phyloP scores from a whole-genome alignment of 2,888 invertebrate genomes.

The Chouioia cunea region DNA sequence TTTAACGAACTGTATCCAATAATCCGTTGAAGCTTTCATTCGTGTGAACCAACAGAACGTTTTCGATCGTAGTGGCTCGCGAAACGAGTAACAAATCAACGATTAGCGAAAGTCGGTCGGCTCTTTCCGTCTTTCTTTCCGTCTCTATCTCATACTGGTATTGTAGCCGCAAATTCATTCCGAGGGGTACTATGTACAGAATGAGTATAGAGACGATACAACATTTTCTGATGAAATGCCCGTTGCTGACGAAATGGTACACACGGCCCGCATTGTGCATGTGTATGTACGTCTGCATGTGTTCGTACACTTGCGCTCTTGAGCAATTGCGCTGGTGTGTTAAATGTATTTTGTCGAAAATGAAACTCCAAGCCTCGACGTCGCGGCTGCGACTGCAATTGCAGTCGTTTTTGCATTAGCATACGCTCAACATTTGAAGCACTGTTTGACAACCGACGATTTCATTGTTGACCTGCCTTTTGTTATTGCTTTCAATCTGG shows the following conservation, averaged over 20 bases:
- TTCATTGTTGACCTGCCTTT: too few relatives aligned
- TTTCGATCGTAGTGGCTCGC: too few relatives aligned
- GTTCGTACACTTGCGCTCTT: constrained; percentile 1
- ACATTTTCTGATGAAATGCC: constrained; percentile 30
- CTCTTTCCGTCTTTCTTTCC: too few relatives aligned
- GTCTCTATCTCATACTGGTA: too few relatives aligned
- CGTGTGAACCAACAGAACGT: neutral
- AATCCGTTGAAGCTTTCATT: too few relatives aligned
- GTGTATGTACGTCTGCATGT: neutral
- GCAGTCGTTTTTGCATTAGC: neutral
- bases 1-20: too few relatives aligned
- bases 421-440: neutral
- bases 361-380: constrained; percentile 18
- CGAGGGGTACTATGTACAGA: neutral
- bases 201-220: neutral
- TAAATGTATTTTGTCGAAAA: constrained; percentile 29
- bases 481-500: too few relatives aligned
- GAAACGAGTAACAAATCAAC: neutral
- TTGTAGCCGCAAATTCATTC: neutral
- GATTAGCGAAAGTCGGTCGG: constrained; percentile 11
- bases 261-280: constrained; percentile 29
- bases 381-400: neutral
- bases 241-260: constrained; percentile 22
- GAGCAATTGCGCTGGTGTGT: constrained; percentile 5
- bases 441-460: too few relatives aligned